phyloP scores from a whole-genome alignment of 1,140 invertebrate species.

The Drosophila truncata region DNA sequence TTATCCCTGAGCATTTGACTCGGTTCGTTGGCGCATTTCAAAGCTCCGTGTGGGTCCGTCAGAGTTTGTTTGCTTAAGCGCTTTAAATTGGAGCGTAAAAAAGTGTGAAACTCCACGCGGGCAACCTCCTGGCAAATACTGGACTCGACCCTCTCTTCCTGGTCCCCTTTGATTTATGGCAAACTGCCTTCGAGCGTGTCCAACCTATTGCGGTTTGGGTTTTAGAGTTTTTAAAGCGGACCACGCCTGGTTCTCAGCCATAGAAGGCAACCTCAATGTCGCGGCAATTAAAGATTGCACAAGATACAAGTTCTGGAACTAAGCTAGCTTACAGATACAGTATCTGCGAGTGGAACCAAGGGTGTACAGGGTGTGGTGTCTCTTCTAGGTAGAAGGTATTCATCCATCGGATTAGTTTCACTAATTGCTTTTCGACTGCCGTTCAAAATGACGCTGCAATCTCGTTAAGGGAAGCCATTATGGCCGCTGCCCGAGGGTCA shows the following conservation, averaged over 20 bases:
- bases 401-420: slow-evolving; percentile 60
- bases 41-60: slow-evolving; percentile 47
- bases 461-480: slow-evolving; percentile 70
- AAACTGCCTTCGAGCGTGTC: slow-evolving; percentile 67
- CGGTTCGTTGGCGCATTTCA: slow-evolving; percentile 76
- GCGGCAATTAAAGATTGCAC: slow-evolving; percentile 72
- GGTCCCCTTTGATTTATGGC: slow-evolving; percentile 63
- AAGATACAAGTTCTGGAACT: slow-evolving; percentile 17
- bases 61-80: slow-evolving; percentile 72
- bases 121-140: slow-evolving; percentile 35
- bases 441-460: slow-evolving; percentile 63
- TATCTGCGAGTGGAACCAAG: neutral
- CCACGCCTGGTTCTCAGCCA: slow-evolving; percentile 10
- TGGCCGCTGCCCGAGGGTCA: slow-evolving; percentile 12
- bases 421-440: slow-evolving; percentile 56
- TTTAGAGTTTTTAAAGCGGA: slow-evolving; percentile 26
- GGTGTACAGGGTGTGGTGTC: slow-evolving; percentile 43
- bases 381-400: slow-evolving; percentile 21
- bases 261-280: slow-evolving; percentile 47
- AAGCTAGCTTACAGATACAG: slow-evolving; percentile 31
- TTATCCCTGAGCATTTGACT: slow-evolving; percentile 15
- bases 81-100: slow-evolving; percentile 79
- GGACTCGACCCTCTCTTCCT: slow-evolving; percentile 20
- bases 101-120: slow-evolving; percentile 70
- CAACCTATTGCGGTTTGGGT: slow-evolving; percentile 52